phyloP scores from a whole-genome alignment of 2,797 vertebrate species.

The Chiroxiphia lanceolata region DNA sequence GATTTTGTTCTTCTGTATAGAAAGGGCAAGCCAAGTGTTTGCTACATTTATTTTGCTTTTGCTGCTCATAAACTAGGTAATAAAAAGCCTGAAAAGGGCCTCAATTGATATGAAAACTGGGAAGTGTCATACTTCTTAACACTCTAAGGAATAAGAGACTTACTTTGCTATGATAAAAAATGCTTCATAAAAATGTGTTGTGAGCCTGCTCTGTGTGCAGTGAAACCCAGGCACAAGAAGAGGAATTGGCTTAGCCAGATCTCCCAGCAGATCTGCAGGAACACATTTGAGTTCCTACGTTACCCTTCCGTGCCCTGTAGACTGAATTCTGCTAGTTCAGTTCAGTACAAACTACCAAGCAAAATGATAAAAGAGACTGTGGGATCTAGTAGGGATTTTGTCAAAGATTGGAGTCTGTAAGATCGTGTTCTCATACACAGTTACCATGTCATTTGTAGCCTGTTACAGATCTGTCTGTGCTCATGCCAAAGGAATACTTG shows the following conservation, averaged over 20 bases:
- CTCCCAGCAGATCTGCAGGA: neutral
- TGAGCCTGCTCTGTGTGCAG: neutral
- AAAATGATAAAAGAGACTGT: neutral
- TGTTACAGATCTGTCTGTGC: neutral
- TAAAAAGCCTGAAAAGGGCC: neutral
- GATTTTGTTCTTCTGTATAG: neutral
- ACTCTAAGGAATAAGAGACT: neutral
- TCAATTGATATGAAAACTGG: neutral
- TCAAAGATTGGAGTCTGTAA: neutral
- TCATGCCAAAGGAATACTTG: neutral
- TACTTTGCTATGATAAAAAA: neutral
- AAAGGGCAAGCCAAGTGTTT: neutral
- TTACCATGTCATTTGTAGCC: neutral
- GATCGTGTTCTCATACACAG: neutral
- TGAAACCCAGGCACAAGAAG: accelerated
- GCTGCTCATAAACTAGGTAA: neutral
- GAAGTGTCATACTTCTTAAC: neutral
- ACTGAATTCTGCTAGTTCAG: neutral
- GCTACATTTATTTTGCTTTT: neutral
- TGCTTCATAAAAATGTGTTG: neutral
- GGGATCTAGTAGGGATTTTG: neutral
- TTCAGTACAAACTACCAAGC: neutral
- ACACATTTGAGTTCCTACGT: neutral
- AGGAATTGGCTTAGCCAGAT: neutral
- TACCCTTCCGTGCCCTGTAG: neutral